Evolutionary conservation across 23 tunicate species (phyloP).

Genomic region (Halocynthia aurantium): DNA sequence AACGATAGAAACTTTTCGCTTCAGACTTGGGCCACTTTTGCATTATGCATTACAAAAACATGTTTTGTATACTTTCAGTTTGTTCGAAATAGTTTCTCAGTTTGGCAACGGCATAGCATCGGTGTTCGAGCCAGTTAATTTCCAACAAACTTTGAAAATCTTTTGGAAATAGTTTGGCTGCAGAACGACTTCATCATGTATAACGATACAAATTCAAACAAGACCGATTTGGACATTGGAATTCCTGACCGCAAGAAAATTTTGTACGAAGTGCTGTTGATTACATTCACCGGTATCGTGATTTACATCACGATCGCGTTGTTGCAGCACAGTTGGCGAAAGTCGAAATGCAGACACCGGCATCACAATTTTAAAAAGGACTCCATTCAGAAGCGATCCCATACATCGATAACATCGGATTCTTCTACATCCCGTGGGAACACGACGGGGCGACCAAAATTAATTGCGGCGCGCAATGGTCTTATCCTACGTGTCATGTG

Average conservation of each 20-base stretch:
- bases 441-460: constrained; percentile 7
- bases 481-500: constrained; percentile 10
- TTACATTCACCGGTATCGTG: neutral
- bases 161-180: too few relatives aligned
- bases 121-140: too few relatives aligned
- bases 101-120: too few relatives aligned
- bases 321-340: constrained; percentile 4
- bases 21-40: too few relatives aligned
- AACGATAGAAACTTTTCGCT: too few relatives aligned
- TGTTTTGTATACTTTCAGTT: too few relatives aligned
- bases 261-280: neutral
- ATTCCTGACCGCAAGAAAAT: constrained; percentile 6
- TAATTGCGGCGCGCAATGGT: neutral
- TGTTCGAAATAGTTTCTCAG: too few relatives aligned
- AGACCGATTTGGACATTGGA: neutral
- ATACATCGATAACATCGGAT: constrained; percentile 6
- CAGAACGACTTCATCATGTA: neutral
- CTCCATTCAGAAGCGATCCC: neutral
- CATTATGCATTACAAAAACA: too few relatives aligned
- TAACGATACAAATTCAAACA: neutral
- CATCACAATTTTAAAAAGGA: neutral
- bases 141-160: too few relatives aligned
- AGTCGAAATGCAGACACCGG: neutral
- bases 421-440: constrained; percentile 1
- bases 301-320: constrained; percentile 7